phyloP scores from a whole-genome alignment of 2,888 invertebrate species.

The Spatulosminthurus flaviceps region DNA sequence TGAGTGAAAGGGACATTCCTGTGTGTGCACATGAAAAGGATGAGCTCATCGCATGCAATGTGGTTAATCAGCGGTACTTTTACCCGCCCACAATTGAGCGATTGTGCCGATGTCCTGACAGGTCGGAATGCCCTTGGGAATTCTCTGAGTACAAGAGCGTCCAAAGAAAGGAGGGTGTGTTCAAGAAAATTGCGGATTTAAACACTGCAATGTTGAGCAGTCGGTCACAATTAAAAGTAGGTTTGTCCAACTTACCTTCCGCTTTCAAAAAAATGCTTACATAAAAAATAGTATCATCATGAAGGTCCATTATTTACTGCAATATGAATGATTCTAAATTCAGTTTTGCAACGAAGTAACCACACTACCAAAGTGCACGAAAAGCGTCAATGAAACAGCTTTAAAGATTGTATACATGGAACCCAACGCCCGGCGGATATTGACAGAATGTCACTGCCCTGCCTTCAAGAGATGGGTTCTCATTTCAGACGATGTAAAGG shows the following conservation, averaged over 20 bases:
- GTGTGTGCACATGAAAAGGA: conserved; percentile 67
- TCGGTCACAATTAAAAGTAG: conserved; percentile 72
- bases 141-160: conserved; percentile 63
- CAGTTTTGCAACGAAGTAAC: conserved; percentile 47
- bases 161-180: conserved; percentile 65
- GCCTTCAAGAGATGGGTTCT: conserved; percentile 42
- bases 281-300: too few relatives aligned
- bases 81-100: conserved; percentile 71
- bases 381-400: conserved; percentile 36
- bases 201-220: conserved; percentile 70
- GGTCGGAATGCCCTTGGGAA: conserved; percentile 69
- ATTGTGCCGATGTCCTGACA: conserved; percentile 72
- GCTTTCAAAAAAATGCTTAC: not conserved
- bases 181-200: conserved; percentile 44
- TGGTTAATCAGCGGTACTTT: conserved; percentile 72
- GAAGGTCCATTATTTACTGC: too few relatives aligned
- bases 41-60: conserved; percentile 69
- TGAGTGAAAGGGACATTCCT: conserved; percentile 72
- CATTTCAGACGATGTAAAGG: conserved; percentile 15
- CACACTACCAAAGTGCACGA: conserved; percentile 34
- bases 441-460: conserved; percentile 36
- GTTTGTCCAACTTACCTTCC: not conserved
- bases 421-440: conserved; percentile 23
- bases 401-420: conserved; percentile 22
- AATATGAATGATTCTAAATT: not conserved